A percentile compares a stretch with the other conserved stretches of the same genome.
phyloP scores from a whole-genome alignment of 2,113 vertebrate genomes.

The Pygoscelis adeliae region DNA sequence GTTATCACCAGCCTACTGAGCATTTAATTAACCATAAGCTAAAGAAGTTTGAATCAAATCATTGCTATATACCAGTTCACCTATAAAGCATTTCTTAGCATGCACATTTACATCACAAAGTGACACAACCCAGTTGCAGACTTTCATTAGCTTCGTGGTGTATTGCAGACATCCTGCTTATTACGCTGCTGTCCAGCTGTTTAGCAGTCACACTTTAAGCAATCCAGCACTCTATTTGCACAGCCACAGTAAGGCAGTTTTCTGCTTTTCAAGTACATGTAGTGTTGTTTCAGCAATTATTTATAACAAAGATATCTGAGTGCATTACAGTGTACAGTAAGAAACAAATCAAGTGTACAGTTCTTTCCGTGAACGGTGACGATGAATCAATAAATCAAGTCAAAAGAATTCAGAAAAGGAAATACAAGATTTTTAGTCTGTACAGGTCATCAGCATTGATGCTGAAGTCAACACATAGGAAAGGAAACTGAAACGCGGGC shows the following conservation, averaged over 20 bases:
- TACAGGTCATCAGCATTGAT: not conserved
- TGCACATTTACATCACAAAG: not conserved
- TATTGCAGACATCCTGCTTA: not conserved
- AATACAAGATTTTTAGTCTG: not conserved
- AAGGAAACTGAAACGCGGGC: not conserved
- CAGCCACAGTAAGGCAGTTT: not conserved
- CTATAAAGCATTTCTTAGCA: not conserved
- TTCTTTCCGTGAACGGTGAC: not conserved
- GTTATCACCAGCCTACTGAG: not conserved
- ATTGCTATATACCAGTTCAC: not conserved
- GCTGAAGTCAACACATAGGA: not conserved
- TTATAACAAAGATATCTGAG: not conserved
- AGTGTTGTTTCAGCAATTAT: not conserved
- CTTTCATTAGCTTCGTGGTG: not conserved
- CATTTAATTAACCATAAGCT: not conserved
- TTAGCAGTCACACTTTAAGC: not conserved
- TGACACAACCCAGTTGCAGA: not conserved
- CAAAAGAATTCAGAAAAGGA: not conserved
- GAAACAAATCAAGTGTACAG: not conserved
- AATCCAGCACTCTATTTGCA: not conserved
- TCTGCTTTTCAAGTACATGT: not conserved
- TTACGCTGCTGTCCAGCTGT: not conserved
- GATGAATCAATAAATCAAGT: not conserved
- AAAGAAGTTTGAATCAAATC: not conserved
- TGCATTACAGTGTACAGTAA: not conserved